Percentiles rank a stretch among this genome's conserved stretches.
These are phyloP conservation scores for Dendrolimus punctatus DNA, from an alignment of 1,140 invertebrate species.

Conservation along the genomic window DNA sequence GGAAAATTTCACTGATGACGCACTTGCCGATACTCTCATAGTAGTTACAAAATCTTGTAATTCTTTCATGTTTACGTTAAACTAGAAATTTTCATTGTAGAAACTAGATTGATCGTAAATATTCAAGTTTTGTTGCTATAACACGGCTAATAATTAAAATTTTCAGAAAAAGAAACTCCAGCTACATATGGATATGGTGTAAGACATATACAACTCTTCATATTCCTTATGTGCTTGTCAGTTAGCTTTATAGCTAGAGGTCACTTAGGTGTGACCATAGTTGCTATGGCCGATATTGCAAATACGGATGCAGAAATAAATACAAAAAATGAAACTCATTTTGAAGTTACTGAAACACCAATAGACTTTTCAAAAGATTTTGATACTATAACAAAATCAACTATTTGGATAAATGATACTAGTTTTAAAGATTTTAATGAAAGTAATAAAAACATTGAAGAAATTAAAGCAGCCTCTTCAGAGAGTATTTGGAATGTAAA, in stretches of 20 bases:
- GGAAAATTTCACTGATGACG: no score
- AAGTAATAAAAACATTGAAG: conserved; percentile 2
- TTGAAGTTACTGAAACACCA: background rate
- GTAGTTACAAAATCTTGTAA: no score
- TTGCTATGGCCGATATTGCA: conserved; percentile 73
- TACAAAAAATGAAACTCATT: background rate
- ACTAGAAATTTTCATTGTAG: no score
- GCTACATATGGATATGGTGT: conserved; percentile 51
- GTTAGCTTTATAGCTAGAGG: conserved; percentile 75
- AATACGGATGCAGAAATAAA: background rate
- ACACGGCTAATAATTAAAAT: background rate
- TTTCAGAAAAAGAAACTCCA: conserved; percentile 16
- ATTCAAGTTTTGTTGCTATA: no score
- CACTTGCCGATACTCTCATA: no score
- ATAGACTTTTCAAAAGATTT: background rate
- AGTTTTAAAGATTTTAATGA: background rate
- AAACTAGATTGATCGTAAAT: no score
- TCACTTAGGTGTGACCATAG: conserved; percentile 76
- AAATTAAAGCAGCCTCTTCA: background rate
- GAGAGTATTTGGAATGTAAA: conserved; percentile 4
- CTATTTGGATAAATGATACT: background rate
- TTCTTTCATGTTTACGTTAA: no score
- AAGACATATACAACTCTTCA: conserved; percentile 74
- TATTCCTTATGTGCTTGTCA: conserved; percentile 74
- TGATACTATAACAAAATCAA: background rate